phyloP scores from a whole-genome alignment of 2,113 vertebrate genomes.

The Rhombomys opimus region DNA sequence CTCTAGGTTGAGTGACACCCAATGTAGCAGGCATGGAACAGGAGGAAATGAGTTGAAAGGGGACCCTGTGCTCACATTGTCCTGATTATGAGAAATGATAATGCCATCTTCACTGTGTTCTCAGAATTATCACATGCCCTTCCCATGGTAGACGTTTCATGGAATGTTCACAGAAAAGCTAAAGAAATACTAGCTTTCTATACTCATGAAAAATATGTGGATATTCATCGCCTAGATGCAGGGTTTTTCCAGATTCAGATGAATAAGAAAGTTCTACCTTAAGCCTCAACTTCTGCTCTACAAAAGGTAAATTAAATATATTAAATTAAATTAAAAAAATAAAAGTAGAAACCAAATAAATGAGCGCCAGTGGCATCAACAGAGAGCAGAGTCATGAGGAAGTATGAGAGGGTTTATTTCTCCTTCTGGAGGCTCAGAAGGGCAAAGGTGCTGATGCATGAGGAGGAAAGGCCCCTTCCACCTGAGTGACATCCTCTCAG shows the following conservation, averaged over 20 bases:
- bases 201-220: background rate
- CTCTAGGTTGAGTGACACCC: background rate
- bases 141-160: background rate
- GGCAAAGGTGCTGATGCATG: background rate
- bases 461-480: background rate
- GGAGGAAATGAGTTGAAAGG: constrained; percentile 5
- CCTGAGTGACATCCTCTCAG: background rate
- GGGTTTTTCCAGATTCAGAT: background rate
- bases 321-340: background rate
- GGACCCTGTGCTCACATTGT: background rate
- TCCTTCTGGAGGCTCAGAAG: background rate
- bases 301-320: background rate
- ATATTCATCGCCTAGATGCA: background rate
- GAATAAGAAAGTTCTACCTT: background rate
- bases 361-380: background rate
- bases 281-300: background rate
- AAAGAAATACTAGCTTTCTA: background rate
- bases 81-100: background rate
- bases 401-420: background rate
- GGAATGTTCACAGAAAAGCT: background rate
- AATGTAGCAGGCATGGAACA: background rate
- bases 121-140: constrained; percentile 8
- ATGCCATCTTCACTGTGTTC: background rate
- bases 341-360: background rate
- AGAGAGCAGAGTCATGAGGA: background rate